phyloP scores from a whole-genome alignment of 2,113 vertebrate species.

The Speoplatyrhinus poulsoni region DNA sequence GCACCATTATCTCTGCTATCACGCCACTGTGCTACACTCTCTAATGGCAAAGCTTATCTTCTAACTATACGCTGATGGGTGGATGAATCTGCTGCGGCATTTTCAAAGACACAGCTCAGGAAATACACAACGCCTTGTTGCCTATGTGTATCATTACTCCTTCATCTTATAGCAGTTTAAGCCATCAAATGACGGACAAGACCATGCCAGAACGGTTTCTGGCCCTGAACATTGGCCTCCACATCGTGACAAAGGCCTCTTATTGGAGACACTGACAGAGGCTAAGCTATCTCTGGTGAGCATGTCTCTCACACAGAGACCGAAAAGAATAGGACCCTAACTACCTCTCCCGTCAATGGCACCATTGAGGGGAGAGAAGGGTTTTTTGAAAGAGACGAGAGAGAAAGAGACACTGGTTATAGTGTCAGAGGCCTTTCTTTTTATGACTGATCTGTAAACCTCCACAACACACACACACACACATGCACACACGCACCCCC shows the following conservation, averaged over 20 bases:
- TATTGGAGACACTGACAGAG: conserved; percentile 17
- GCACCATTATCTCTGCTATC: conserved; percentile 55
- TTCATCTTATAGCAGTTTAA: background rate
- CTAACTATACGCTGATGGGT: conserved; percentile 30
- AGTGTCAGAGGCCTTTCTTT: conserved; percentile 64
- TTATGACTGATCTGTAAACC: conserved; percentile 55
- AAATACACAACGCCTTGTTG: conserved; percentile 2
- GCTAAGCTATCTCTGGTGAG: conserved; percentile 46
- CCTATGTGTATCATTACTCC: conserved; percentile 8
- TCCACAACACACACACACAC: conserved; percentile 6
- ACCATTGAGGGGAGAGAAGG: conserved; percentile 43
- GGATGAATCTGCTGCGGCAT: conserved; percentile 27
- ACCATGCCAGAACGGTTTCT: background rate
- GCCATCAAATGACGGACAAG: no score
- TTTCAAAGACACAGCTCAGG: conserved; percentile 26
- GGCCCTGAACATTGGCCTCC: background rate
- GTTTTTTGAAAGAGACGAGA: conserved; percentile 10
- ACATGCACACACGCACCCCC: conserved; percentile 32
- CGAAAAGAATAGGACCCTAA: conserved; percentile 43
- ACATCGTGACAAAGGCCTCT: conserved; percentile 5
- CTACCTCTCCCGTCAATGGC: conserved; percentile 56
- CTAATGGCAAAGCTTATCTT: conserved; percentile 43
- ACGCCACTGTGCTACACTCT: conserved; percentile 33
- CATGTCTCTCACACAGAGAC: conserved; percentile 37
- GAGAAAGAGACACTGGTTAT: conserved; percentile 34